Evolutionary conservation across 2,113 vertebrate species (phyloP).

Genomic region (Polyodon spathula): DNA sequence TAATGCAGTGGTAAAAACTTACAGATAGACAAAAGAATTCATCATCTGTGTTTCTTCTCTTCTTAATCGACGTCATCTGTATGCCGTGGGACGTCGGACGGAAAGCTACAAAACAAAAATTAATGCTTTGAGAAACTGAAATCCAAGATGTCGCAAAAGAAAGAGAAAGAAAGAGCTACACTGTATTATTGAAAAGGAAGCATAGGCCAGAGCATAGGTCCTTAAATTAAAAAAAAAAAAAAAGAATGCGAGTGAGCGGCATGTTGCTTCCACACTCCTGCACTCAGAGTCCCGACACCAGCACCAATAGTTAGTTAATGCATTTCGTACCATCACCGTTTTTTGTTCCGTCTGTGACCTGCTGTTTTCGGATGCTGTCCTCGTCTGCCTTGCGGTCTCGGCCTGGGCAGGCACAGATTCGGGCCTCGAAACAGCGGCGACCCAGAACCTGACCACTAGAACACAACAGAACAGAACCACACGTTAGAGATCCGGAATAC

Average conservation of each 20-base stretch:
- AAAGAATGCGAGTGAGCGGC: conserved; percentile 17
- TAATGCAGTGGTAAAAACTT: conserved; percentile 36
- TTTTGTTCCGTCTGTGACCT: conserved; percentile 86
- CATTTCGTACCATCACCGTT: conserved; percentile 86
- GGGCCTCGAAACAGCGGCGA: conserved; percentile 91
- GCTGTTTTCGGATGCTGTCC: conserved; percentile 96
- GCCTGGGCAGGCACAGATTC: conserved; percentile 93
- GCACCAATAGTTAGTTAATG: conserved; percentile 78
- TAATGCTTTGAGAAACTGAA: background rate
- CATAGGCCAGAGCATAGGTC: too few relatives aligned
- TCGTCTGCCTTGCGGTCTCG: conserved; percentile 93
- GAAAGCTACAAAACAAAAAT: conserved; percentile 57
- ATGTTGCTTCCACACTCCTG: conserved; percentile 8
- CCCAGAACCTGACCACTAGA: conserved; percentile 87
- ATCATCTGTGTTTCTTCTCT: conserved; percentile 88
- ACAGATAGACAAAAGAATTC: conserved; percentile 93
- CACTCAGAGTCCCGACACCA: conserved; percentile 40
- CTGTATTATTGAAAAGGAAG: background rate
- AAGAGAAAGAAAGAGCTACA: background rate
- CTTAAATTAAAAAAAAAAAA: too few relatives aligned
- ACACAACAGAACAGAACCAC: conserved; percentile 15
- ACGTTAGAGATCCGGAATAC: background rate
- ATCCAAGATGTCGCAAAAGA: too few relatives aligned
- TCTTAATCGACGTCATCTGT: conserved; percentile 93
- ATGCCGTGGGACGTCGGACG: conserved; percentile 89